Base-by-base conservation (phyloP, 2,797 vertebrate genomes). In the Xenops minutus region DNA sequence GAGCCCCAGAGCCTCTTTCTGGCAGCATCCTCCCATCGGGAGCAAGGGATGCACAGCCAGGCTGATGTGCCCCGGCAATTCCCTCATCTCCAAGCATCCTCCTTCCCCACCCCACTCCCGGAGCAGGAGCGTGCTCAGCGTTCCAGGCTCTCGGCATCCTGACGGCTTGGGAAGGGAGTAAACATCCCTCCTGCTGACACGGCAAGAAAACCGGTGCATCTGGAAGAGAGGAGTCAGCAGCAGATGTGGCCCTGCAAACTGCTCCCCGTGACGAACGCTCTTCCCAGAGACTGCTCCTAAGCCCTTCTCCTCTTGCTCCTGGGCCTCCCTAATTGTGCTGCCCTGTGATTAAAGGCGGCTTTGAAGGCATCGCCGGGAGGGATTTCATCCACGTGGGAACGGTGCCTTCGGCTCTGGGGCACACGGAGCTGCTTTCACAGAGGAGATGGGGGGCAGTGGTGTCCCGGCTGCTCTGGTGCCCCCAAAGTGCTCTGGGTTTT, bases 191-290 rank as follows among this genome's bases (percentile, higher is more conserved):
- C 18, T 89, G 93, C 94, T 93, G 95, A 92, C 86, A 63, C 0
- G 29, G 87, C 95, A 80, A 91, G 46, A 85, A 95, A 92, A 91
- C 78, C 32, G 32, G 77, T 74, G 90, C 49, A 48, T 43, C 80
- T 85, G 93, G 71, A 88, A 52, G 64, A 93, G 83, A 95, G 61
- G 90, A 95, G 80, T 63, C 93, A 93, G 96, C 83, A 87, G 92
- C 92, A 85, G 93, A 82, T 95, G 93, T 30, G 81, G 44, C 74
- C 88, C 94, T 94, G 93, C 95, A 88, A 95, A 61, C 89, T 62
- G 93, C 83, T 85, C 5, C 17, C 68, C 0, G 10, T 61, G 91
- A 92, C 61, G 82, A 64, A 74, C 62, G 67, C 83, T 80, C 83
- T 85, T 83, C 92, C 77, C 77, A 80, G 89, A 90, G 62, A 23